A percentile compares a stretch with the other conserved stretches of the same genome.
Conservation (phyloP, 2,888 invertebrate genomes). For the Philopedon plagiatum region DNA sequence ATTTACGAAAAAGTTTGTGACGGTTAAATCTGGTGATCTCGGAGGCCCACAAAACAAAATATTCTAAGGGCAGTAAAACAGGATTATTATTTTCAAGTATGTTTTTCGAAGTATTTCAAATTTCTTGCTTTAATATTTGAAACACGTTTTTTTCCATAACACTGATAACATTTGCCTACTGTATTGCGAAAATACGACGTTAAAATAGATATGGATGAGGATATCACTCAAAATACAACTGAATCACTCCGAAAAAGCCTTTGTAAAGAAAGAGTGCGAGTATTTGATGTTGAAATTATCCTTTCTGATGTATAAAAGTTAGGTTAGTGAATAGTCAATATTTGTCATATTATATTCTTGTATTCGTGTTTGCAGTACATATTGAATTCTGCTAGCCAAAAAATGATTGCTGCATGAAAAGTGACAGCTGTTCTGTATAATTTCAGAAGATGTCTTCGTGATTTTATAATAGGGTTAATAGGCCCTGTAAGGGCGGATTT, state of each 20-base stretch:
- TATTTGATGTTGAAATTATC: background rate
- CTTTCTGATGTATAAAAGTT: background rate
- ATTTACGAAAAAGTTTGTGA: too few relatives aligned
- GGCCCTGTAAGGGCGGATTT: background rate
- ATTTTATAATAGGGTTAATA: slow-evolving; percentile 10
- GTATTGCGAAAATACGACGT: background rate
- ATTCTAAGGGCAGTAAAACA: too few relatives aligned
- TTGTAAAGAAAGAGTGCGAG: background rate
- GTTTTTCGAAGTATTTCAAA: too few relatives aligned
- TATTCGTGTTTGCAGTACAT: background rate
- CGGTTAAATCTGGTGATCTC: too few relatives aligned
- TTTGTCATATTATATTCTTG: background rate
- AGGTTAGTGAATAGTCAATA: too few relatives aligned
- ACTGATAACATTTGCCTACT: background rate
- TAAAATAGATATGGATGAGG: background rate
- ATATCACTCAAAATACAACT: background rate
- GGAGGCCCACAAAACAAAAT: too few relatives aligned
- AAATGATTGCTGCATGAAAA: too few relatives aligned
- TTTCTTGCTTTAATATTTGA: too few relatives aligned
- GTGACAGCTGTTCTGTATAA: background rate
- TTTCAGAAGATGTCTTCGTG: background rate
- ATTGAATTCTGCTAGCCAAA: background rate
- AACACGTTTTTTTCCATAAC: background rate
- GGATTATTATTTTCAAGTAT: background rate
- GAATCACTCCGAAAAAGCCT: background rate